Evolutionary conservation across 1,140 invertebrate genomes (phyloP).

Genomic region (Drosophila baimaii): DNA sequence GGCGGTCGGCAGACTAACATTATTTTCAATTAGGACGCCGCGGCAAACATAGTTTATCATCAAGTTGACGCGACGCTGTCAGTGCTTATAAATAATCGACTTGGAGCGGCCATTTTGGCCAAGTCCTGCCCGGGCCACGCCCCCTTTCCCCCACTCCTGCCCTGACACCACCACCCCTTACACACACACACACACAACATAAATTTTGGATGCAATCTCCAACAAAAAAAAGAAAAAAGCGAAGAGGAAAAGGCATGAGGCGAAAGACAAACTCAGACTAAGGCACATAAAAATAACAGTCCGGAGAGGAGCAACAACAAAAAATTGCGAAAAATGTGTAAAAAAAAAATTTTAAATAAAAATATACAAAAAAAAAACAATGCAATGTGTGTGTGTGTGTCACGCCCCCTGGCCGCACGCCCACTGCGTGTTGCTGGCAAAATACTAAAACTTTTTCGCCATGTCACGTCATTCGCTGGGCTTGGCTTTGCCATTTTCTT

Average conservation of each 20-base stretch:
- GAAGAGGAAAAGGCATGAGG: constrained; percentile 35
- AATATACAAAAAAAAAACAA: constrained; percentile 32
- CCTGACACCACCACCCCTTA: neutral
- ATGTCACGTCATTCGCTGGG: constrained; percentile 78
- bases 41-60: constrained; percentile 83
- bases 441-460: constrained; percentile 74
- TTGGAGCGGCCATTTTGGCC: constrained; percentile 73
- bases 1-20: constrained; percentile 54
- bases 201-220: constrained; percentile 81
- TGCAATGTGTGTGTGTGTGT: constrained; percentile 33
- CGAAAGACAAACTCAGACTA: constrained; percentile 46
- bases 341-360: neutral
- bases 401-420: constrained; percentile 60
- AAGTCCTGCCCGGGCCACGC: constrained; percentile 27
- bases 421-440: constrained; percentile 69
- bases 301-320: constrained; percentile 21
- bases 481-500: constrained; percentile 30
- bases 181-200: constrained; percentile 69
- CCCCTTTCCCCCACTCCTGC: neutral
- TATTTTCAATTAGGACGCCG: constrained; percentile 81
- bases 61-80: constrained; percentile 80
- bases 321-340: constrained; percentile 30
- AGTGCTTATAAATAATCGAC: constrained; percentile 83
- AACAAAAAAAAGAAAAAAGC: constrained; percentile 12
- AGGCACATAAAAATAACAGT: constrained; percentile 69